Evolutionary conservation across 2,888 invertebrate species (phyloP), one percentile per base, ranked within the genome.

Genomic region (Pseudeuparius sepicola): DNA sequence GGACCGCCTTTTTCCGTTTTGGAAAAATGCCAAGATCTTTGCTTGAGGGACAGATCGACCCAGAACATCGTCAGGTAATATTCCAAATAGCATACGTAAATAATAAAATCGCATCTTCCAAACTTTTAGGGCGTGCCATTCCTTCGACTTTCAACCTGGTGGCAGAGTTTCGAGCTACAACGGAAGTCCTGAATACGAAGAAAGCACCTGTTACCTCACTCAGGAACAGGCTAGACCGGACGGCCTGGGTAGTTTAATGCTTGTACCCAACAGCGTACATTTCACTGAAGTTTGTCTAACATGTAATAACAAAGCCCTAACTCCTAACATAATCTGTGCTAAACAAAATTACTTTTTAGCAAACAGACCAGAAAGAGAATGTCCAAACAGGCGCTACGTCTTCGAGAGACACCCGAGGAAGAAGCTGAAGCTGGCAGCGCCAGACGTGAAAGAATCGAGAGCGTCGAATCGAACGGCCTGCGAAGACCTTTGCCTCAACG

Each of bases 111-210:
- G 20, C 20, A 9, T 20, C 20, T 20, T 26, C 10, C 10, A 7
- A 9, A n/a, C n/a, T 39, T 33, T 6, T 31, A 71, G 87, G 44
- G 77, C 83, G 2, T 90, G 89, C 59, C 78, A 82, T 41, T 89
- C 88, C 26, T 88, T 90, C 48, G 89, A 90, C 62, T 90, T 89
- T 56, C 85, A 87, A 61, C 88, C 89, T 0, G 90, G 89, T 36
- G 82, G 82, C 45, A 70, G 87, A 23, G 84, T 86, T 44, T 81
- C 85, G 17, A 82, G 83, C 0, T 87, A 81, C 51, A 84, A 81
- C 45, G 70, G 70, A 1, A 79, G 80, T 4, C 78, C 85, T 1
- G 87, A 87, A 53, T 88, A 84, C 54, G 89, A 89, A 54, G 88
- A 89, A 55, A 87, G 87, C 7, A 81, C 82, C 10, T 89, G 89